Conservation (phyloP, 2,888 invertebrate species). For the Dioctria linearis region DNA sequence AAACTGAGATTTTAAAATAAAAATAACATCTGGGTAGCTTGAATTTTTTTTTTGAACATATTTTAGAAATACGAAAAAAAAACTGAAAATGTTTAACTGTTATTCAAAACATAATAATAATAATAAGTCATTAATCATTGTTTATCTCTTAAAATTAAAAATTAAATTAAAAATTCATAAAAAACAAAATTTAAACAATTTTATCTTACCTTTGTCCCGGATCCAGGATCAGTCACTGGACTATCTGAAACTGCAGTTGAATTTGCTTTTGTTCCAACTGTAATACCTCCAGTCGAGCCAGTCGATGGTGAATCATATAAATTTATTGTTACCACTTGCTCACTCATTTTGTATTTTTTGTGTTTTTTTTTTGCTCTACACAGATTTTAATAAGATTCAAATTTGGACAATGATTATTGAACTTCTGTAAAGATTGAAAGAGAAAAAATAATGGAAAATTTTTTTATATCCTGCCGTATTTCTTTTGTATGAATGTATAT, state of each 20-base stretch:
- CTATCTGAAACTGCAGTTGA: conserved; percentile 78
- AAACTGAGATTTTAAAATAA: no score
- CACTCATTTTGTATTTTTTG: conserved; percentile 43
- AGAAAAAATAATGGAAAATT: no score
- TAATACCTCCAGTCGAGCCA: conserved; percentile 3
- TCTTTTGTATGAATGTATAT: no score
- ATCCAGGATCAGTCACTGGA: conserved; percentile 84
- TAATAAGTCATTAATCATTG: background rate
- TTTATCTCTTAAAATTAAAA: background rate
- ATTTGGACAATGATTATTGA: no score
- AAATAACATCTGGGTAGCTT: no score
- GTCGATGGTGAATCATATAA: conserved; percentile 54
- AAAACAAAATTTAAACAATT: background rate
- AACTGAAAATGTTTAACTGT: no score
- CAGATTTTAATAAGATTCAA: background rate
- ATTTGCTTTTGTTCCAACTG: conserved; percentile 63
- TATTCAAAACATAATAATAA: background rate
- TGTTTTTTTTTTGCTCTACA: background rate
- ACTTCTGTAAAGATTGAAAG: no score
- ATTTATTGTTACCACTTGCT: conserved; percentile 62
- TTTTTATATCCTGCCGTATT: no score
- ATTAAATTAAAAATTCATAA: conserved; percentile 6
- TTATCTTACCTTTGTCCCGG: conserved; percentile 72
- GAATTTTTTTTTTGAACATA: no score
- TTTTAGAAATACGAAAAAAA: no score